A percentile compares a stretch with the other conserved stretches of the same genome.
Conservation (phyloP, 2,888 invertebrate species). For the Bibio marci region DNA sequence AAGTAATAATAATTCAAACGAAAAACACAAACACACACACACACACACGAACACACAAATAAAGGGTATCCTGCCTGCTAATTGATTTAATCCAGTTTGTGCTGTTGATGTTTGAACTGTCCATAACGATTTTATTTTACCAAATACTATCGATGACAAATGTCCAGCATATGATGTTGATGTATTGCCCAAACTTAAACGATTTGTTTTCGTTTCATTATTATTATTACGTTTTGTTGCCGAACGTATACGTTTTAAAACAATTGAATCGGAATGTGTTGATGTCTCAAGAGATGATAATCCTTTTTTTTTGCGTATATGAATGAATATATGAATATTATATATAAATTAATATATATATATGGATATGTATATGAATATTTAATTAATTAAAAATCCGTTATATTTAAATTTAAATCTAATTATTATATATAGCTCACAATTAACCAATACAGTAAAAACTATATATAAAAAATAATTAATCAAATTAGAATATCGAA, state of each 20-base stretch:
- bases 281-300: conserved; percentile 22
- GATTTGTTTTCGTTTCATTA: conserved; percentile 17
- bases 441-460: background rate
- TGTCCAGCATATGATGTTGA: conserved; percentile 29
- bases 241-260: conserved; percentile 20
- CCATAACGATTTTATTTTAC: conserved; percentile 81
- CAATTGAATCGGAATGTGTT: conserved; percentile 27
- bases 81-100: conserved; percentile 63
- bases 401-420: too few relatives aligned
- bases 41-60: too few relatives aligned
- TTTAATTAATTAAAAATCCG: too few relatives aligned
- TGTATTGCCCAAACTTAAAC: conserved; percentile 25
- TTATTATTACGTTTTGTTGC: conserved; percentile 15
- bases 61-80: conserved; percentile 53
- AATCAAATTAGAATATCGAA: background rate
- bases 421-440: background rate
- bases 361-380: too few relatives aligned
- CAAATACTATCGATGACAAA: conserved; percentile 44
- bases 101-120: conserved; percentile 56
- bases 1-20: too few relatives aligned
- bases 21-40: too few relatives aligned
- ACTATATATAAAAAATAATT: background rate
- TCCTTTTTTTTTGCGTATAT: conserved; percentile 4
- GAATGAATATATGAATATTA: too few relatives aligned
- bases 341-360: too few relatives aligned